Evolutionary conservation across 2,888 invertebrate genomes (phyloP).

Genomic region (Tenthredo distinguenda): DNA sequence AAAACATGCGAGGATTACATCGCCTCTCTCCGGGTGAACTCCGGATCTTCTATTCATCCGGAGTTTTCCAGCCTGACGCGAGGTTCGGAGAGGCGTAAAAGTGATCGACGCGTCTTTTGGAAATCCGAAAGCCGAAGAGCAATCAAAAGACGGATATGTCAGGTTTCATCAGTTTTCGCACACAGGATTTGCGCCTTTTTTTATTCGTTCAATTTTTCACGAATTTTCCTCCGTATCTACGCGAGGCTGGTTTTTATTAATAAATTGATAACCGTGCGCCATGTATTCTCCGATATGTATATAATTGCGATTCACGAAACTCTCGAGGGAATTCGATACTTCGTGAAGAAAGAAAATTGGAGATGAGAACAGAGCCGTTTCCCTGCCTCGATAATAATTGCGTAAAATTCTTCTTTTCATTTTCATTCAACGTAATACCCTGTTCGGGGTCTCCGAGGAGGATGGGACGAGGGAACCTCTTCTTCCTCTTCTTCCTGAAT

Average conservation of each 20-base stretch:
- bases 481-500: background rate
- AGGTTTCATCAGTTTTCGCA: background rate
- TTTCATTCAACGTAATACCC: conserved; percentile 2
- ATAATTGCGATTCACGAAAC: background rate
- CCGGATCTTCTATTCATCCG: background rate
- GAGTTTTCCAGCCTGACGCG: background rate
- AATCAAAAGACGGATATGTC: background rate
- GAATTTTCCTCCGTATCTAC: background rate
- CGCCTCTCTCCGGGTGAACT: background rate
- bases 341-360: background rate
- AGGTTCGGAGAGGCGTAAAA: background rate
- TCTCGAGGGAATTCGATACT: background rate
- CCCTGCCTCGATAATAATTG: conserved; percentile 11
- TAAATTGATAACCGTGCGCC: background rate
- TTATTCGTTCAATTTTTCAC: background rate
- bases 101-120: background rate
- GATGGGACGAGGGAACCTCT: background rate
- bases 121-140: background rate
- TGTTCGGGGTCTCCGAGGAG: background rate
- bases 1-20: conserved; percentile 20
- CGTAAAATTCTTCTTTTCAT: conserved; percentile 7
- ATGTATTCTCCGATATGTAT: background rate
- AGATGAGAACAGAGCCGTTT: background rate
- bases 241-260: background rate
- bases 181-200: background rate